Percentiles rank a stretch among this genome's conserved stretches.
These are phyloP conservation scores for Martes martes DNA, from an alignment of 2,113 vertebrate genomes.

Conservation along the genomic window DNA sequence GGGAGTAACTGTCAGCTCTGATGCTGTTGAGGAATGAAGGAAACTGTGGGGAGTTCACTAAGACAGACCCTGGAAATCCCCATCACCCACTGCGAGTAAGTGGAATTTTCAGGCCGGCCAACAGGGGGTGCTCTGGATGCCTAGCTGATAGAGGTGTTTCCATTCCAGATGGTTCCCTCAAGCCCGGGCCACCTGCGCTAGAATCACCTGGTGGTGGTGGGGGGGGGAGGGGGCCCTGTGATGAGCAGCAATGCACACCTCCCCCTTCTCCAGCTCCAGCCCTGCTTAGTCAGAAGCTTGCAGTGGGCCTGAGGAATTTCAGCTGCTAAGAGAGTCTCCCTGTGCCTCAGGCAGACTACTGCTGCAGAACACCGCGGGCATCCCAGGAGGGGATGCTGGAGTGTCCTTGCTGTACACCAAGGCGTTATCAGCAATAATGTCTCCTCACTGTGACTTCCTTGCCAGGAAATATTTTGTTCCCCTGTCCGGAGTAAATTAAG, in stretches of 20 bases:
- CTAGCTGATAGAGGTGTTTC: fast-evolving
- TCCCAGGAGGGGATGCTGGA: neutral
- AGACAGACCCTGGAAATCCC: neutral
- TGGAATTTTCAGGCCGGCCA: neutral
- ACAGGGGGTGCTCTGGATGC: no score
- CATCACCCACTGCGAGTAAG: neutral
- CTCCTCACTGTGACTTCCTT: neutral
- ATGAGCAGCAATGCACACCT: fast-evolving
- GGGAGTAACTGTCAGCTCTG: neutral
- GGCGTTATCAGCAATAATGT: neutral
- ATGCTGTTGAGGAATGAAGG: neutral
- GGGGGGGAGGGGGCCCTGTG: no score
- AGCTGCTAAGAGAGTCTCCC: neutral
- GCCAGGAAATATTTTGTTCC: neutral
- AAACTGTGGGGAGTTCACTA: neutral
- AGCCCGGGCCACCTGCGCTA: fast-evolving
- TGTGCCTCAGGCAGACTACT: fast-evolving
- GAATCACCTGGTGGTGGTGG: neutral
- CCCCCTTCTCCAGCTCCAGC: fast-evolving
- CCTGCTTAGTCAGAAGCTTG: neutral
- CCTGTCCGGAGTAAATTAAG: neutral
- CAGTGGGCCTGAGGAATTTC: neutral
- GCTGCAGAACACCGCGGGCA: no score
- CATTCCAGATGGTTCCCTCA: neutral
- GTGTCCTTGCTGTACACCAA: neutral